A percentile compares a stretch with the other conserved stretches of the same genome.
Evolutionary conservation across 2,888 invertebrate genomes (phyloP).

Genomic region (Phengaris alcon): DNA sequence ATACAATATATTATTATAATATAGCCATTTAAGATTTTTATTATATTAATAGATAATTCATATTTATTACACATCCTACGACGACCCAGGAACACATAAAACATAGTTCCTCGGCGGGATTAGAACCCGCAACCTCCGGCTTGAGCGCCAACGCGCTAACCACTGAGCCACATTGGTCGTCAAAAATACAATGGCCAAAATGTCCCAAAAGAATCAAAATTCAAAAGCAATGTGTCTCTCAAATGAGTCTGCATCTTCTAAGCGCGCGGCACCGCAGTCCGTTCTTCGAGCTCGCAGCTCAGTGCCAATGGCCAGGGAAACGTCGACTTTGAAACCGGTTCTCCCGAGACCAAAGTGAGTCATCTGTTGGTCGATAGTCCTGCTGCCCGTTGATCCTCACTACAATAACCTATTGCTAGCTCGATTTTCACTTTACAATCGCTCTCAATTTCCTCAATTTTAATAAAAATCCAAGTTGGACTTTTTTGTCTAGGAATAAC

Average conservation of each 20-base stretch:
- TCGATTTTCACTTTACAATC: background rate
- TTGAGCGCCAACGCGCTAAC: too few relatives aligned
- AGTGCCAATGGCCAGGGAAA: conserved; percentile 21
- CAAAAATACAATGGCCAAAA: background rate
- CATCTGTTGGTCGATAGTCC: conserved; percentile 27
- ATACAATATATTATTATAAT: too few relatives aligned
- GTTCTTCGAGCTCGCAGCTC: background rate
- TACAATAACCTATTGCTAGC: conserved; percentile 13
- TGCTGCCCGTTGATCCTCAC: background rate
- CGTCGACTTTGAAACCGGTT: conserved; percentile 20
- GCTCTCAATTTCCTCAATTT: background rate
- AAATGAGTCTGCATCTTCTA: too few relatives aligned
- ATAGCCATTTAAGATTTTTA: too few relatives aligned
- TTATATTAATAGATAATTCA: too few relatives aligned
- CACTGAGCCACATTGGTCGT: too few relatives aligned
- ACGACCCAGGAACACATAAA: too few relatives aligned
- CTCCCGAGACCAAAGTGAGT: conserved; percentile 15
- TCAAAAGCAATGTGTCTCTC: conserved; percentile 3
- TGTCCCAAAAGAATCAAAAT: background rate
- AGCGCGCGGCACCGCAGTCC: background rate
- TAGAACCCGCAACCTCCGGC: too few relatives aligned
- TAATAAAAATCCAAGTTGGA: background rate
- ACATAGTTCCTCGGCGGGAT: too few relatives aligned
- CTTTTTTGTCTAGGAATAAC: background rate
- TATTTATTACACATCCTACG: too few relatives aligned